phyloP scores from a whole-genome alignment of 2,113 vertebrate genomes.

The Steatornis caripensis region DNA sequence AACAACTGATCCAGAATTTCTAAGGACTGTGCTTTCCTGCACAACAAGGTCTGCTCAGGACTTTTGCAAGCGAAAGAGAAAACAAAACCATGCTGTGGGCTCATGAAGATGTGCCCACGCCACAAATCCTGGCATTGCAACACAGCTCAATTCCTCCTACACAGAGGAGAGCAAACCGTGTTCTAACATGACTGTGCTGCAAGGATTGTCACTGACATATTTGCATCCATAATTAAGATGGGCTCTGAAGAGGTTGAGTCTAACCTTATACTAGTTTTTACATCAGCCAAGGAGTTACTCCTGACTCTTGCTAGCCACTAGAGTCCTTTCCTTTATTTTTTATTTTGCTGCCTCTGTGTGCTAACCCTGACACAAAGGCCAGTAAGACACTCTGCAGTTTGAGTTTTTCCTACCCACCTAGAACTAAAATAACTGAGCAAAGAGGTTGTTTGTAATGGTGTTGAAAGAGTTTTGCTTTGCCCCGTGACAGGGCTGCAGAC shows the following conservation, averaged over 20 bases:
- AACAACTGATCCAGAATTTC: neutral
- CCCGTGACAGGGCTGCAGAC: neutral
- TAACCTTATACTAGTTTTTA: neutral
- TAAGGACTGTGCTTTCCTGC: neutral
- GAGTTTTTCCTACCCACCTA: neutral
- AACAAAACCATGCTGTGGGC: neutral
- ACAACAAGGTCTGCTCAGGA: neutral
- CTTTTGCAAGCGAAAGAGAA: neutral
- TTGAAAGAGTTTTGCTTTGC: neutral
- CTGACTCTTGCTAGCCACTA: neutral
- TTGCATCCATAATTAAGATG: neutral
- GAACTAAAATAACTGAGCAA: neutral
- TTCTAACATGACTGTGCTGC: neutral
- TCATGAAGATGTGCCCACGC: neutral
- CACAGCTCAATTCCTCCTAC: neutral
- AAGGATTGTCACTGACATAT: neutral
- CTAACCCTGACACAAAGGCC: neutral
- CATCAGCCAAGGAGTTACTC: neutral
- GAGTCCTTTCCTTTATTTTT: neutral
- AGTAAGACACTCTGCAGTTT: neutral
- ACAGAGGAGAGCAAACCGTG: neutral
- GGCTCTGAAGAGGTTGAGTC: neutral
- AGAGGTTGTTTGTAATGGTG: neutral
- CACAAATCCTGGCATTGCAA: neutral
- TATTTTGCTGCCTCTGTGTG: neutral